phyloP scores from a whole-genome alignment of 2,113 vertebrate species.

The Heloderma charlesbogerti region DNA sequence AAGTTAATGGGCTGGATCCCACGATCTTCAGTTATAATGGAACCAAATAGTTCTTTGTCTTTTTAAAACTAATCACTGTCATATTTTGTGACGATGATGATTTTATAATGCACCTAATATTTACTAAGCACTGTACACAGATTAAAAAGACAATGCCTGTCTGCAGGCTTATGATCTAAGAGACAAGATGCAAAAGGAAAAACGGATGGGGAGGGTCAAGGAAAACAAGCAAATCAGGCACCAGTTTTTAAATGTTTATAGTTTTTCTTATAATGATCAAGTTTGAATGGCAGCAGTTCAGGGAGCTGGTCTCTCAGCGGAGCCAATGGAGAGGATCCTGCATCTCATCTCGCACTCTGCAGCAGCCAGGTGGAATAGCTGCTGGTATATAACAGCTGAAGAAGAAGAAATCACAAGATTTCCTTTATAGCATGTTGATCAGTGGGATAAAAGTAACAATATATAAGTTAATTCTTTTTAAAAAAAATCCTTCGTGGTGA shows the following conservation, averaged over 20 bases:
- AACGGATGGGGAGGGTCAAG: neutral
- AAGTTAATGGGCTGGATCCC: no score
- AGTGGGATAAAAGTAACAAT: neutral
- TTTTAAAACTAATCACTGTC: neutral
- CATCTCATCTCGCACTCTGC: neutral
- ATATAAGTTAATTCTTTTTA: neutral
- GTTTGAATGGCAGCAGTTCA: neutral
- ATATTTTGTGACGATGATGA: neutral
- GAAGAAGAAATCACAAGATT: neutral
- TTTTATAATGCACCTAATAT: neutral
- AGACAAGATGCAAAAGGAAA: neutral
- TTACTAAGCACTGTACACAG: neutral
- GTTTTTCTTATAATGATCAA: neutral
- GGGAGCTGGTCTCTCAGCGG: neutral
- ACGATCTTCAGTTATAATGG: no score
- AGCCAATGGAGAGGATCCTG: neutral
- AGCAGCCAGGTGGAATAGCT: neutral
- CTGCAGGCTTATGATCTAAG: neutral
- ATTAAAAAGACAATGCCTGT: neutral
- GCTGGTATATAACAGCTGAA: neutral
- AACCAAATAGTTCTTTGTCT: neutral
- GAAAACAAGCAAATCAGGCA: neutral
- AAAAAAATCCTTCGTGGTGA: neutral
- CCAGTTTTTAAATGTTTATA: neutral
- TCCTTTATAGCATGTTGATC: neutral